phyloP scores from a whole-genome alignment of 2,888 invertebrate species.

The Diplolepis rosae region DNA sequence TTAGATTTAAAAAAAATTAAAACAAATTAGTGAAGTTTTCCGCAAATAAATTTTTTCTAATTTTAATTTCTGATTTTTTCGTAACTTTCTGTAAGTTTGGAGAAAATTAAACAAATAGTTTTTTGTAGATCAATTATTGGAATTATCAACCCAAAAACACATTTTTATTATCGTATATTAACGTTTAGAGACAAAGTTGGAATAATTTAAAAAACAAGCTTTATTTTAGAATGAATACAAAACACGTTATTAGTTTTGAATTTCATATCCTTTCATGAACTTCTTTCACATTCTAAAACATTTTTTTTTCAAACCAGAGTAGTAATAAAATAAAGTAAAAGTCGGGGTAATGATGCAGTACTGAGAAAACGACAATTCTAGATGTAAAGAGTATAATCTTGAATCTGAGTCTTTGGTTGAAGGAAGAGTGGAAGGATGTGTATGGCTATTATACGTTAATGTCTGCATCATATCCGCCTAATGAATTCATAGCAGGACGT shows the following conservation, averaged over 20 bases:
- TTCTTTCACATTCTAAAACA: not conserved
- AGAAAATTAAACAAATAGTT: no score
- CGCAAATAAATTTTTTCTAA: no score
- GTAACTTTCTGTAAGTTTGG: no score
- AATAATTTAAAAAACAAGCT: no score
- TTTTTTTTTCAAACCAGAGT: not conserved
- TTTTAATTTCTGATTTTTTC: no score
- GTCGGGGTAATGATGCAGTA: not conserved
- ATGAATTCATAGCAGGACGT: slow-evolving; percentile 59
- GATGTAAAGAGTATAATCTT: not conserved
- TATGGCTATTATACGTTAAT: slow-evolving; percentile 47
- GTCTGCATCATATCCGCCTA: slow-evolving; percentile 56
- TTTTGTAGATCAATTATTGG: no score
- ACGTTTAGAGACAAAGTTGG: no score
- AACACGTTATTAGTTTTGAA: slow-evolving; percentile 1
- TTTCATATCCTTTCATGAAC: not conserved
- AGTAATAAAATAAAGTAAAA: not conserved
- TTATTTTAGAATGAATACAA: no score
- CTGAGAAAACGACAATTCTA: not conserved
- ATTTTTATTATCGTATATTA: no score
- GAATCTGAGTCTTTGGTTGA: slow-evolving; percentile 10
- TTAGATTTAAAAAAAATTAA: no score
- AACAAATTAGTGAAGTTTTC: no score
- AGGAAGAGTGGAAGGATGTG: slow-evolving; percentile 39
- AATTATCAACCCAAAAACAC: no score